A percentile compares a stretch with the other conserved stretches of the same genome.
Conservation (phyloP, 2,113 vertebrate species). For the Helogale parvula region DNA sequence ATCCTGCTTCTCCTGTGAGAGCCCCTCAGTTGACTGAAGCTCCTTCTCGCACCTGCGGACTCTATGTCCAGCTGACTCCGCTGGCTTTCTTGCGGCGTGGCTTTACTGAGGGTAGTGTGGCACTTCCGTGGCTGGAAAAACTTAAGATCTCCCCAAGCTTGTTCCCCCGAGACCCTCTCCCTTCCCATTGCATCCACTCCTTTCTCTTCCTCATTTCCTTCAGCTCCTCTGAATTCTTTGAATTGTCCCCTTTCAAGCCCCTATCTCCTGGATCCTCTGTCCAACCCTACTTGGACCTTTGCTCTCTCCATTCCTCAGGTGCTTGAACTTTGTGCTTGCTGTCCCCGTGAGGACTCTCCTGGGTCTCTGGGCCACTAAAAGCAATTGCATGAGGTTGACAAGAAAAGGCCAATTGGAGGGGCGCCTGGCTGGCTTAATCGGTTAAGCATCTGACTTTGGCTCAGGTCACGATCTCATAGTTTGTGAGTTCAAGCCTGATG, state of each 20-base stretch:
- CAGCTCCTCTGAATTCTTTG: neutral
- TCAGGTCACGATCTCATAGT: too few relatives aligned
- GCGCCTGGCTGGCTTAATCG: too few relatives aligned
- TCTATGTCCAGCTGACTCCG: neutral
- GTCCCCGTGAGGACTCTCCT: neutral
- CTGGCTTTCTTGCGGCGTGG: neutral
- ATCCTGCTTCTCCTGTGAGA: neutral
- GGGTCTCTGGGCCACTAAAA: neutral
- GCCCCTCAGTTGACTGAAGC: neutral
- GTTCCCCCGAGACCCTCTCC: neutral
- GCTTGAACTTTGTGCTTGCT: neutral
- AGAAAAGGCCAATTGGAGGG: neutral
- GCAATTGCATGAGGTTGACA: neutral
- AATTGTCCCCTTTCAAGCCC: too few relatives aligned
- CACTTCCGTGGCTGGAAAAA: neutral
- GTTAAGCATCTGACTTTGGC: too few relatives aligned
- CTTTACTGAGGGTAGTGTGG: neutral
- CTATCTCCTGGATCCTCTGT: neutral
- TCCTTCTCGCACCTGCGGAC: neutral
- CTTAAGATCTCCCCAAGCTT: neutral
- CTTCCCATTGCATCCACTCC: neutral
- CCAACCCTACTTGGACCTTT: neutral
- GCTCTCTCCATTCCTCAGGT: neutral
- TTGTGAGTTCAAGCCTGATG: too few relatives aligned
- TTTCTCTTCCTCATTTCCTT: neutral